Conservation (phyloP, 2,113 vertebrate genomes). For the Phalacrocorax pelagicus region DNA sequence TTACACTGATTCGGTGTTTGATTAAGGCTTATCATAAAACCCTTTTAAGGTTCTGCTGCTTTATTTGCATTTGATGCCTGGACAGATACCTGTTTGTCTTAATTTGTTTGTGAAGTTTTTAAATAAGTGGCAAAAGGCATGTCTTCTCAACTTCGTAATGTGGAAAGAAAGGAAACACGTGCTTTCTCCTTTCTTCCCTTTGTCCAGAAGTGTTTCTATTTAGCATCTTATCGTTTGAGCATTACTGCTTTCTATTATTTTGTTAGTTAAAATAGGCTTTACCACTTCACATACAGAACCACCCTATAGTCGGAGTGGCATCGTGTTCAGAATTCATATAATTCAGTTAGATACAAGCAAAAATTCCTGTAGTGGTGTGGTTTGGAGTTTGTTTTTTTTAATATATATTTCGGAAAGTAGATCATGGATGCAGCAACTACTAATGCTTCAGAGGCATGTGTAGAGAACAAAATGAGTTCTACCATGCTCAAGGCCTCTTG, state of each 20-base stretch:
- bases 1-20: not conserved
- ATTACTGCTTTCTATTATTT: not conserved
- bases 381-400: not conserved
- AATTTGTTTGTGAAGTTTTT: not conserved
- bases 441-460: not conserved
- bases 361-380: not conserved
- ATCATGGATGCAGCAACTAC: not conserved
- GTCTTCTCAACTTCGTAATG: not conserved
- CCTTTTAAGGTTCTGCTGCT: not conserved
- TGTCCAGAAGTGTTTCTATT: not conserved
- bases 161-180: not conserved
- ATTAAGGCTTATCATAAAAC: not conserved
- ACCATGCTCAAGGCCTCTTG: not conserved
- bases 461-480: not conserved
- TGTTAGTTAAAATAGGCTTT: not conserved
- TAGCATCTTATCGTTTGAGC: accelerated
- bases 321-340: not conserved
- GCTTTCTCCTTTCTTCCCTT: not conserved
- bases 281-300: not conserved
- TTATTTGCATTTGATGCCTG: not conserved
- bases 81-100: not conserved
- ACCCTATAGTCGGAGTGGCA: not conserved
- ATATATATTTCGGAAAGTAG: not conserved
- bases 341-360: not conserved
- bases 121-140: not conserved